Percentiles rank a stretch among this genome's conserved stretches.
Conservation (phyloP, 30 jellyfish, hydroid and myxozoan genomes). For the Mastigias papua region DNA sequence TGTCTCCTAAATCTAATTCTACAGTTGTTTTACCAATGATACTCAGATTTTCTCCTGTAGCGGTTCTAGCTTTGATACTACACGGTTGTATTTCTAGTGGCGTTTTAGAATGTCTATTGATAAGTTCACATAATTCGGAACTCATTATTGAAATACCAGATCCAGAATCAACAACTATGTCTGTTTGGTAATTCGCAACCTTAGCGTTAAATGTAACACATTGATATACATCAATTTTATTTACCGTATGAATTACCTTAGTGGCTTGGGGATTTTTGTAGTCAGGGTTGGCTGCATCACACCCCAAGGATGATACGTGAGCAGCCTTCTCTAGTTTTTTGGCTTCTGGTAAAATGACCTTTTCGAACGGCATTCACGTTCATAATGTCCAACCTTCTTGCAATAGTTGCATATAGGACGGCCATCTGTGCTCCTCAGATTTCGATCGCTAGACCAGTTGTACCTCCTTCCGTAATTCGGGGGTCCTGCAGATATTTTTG, state of each 20-base stretch:
- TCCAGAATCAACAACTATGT: conserved; percentile 42
- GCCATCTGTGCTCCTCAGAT: conserved; percentile 42
- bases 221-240: not conserved
- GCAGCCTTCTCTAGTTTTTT: conserved; percentile 10
- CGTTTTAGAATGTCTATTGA: conserved; percentile 15
- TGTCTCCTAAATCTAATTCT: conserved; percentile 38
- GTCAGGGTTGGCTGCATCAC: conserved; percentile 19
- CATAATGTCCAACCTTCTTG: conserved; percentile 8
- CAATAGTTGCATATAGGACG: conserved; percentile 13
- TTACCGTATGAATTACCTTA: not conserved
- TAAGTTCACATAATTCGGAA: conserved; percentile 22
- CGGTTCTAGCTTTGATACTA: conserved; percentile 10
- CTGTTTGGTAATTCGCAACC: conserved; percentile 37
- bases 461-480: not conserved
- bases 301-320: conserved; percentile 13
- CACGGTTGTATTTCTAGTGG: conserved; percentile 3
- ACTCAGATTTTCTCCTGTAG: conserved; percentile 36
- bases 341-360: not conserved
- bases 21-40: conserved; percentile 42
- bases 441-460: not conserved
- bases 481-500: not conserved
- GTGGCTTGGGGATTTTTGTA: conserved; percentile 11
- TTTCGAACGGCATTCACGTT: not conserved
- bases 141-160: conserved; percentile 29
- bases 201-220: conserved; percentile 46